A percentile compares a stretch with the other conserved stretches of the same genome.
These are phyloP conservation scores for Ophion costatus DNA, from an alignment of 2,888 invertebrate genomes.

Conservation along the genomic window DNA sequence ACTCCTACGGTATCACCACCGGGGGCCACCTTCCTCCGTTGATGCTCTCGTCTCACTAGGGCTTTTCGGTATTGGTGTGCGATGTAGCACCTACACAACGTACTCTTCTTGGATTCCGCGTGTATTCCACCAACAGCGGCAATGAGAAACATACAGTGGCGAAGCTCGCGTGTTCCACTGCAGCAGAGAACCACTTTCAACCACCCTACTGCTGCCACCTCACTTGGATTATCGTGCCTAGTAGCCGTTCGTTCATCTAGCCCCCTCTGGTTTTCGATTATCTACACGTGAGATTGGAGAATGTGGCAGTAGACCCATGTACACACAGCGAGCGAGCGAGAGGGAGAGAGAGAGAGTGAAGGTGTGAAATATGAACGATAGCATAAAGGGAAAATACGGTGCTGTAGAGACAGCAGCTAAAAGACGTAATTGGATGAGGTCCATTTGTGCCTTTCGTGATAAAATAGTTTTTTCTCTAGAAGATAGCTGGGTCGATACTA, in stretches of 20 bases:
- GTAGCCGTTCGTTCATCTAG: constrained; percentile 64
- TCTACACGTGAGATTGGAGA: constrained; percentile 67
- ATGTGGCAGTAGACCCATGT: constrained; percentile 50
- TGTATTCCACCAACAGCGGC: constrained; percentile 46
- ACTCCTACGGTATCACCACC: constrained; percentile 75
- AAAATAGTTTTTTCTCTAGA: not conserved
- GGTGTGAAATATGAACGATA: constrained; percentile 35
- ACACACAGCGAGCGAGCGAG: constrained; percentile 2
- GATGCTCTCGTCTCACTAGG: constrained; percentile 53
- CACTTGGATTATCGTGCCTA: constrained; percentile 64
- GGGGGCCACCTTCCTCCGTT: constrained; percentile 71
- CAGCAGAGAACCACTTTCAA: constrained; percentile 65
- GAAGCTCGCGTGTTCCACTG: constrained; percentile 62
- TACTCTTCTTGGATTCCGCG: constrained; percentile 39
- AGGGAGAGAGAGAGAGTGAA: constrained; percentile 30
- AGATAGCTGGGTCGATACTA: too few species aligned
- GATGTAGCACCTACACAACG: constrained; percentile 52
- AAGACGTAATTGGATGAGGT: constrained; percentile 48
- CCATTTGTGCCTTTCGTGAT: constrained; percentile 5
- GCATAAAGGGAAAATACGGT: constrained; percentile 51
- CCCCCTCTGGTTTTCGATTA: constrained; percentile 64
- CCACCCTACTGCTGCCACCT: constrained; percentile 54
- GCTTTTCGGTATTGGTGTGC: constrained; percentile 43
- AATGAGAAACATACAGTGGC: constrained; percentile 67
- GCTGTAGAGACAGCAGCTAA: constrained; percentile 5